Evolutionary conservation across 1,140 invertebrate species (phyloP), one percentile per base, ranked within the genome.

Genomic region (Drosophila lacertosa): DNA sequence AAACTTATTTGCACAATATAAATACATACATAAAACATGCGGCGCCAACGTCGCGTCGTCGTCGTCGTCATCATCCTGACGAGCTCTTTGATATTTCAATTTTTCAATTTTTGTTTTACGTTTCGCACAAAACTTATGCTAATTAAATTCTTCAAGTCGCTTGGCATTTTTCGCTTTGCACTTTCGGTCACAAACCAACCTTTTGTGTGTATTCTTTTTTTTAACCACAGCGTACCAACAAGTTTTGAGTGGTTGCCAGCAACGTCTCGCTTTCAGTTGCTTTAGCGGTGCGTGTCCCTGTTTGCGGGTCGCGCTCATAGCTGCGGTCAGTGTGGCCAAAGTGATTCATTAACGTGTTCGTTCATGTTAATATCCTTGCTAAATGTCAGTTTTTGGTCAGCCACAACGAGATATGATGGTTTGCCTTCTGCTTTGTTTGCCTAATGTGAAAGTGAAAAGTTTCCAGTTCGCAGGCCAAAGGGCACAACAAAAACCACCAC

Each of bases 1-100:
- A 76, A 76, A 76, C 74, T 76, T 74, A 74, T 76, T 76, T 76
- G 58, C 70, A 74, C 74, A 68, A 74, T 57, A 74, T 65, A 62
- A 57, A 63, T 51, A 63, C 50, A 75, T 75, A 74, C 69, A 76
- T 74, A 73, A 74, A 68, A 74, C 70, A 68, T 74, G 62, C 51
- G 11, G 10, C 26, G 26, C 26, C 42, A n/a, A 7, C 24, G 45
- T 13, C 11, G 26, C 37, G 24, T 40, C 10, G 15, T 13, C 18
- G 40, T 22, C 40, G 20, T 37, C 35, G n/a, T 22, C 26, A 13
- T n/a, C 35, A 11, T 64, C 37, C 54, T 66, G 62, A 9, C 29
- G 16, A 20, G 47, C 60, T 76, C 70, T 76, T 76, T 74, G 74
- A 76, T 74, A 69, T 74, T 76, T 74, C 64, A 74, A 76, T 65